These are phyloP conservation scores for Wiebesia pumilae DNA, from an alignment of 1,140 invertebrate species.

Conservation along the genomic window DNA sequence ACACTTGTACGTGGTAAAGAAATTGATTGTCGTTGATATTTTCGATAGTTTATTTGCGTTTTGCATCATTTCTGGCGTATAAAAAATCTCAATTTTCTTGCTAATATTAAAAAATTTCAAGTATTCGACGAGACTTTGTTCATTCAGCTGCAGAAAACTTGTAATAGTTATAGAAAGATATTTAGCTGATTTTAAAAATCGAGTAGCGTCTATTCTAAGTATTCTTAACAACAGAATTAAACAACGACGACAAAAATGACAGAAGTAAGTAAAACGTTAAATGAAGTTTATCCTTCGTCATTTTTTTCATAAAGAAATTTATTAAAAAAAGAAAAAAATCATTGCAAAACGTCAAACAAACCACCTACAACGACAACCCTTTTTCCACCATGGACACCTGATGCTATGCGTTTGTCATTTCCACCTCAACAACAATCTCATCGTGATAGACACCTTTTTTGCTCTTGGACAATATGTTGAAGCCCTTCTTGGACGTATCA, in stretches of 20 bases:
- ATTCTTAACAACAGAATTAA: too few relatives aligned
- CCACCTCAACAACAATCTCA: slow-evolving; percentile 4
- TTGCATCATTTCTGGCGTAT: background rate
- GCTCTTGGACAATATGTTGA: slow-evolving; percentile 71
- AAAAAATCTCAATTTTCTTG: background rate
- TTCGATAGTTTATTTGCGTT: background rate
- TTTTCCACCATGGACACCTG: slow-evolving; percentile 16
- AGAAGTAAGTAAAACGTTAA: too few relatives aligned
- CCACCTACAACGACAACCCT: background rate
- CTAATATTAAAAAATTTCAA: background rate
- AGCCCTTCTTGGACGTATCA: slow-evolving; percentile 71
- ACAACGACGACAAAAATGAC: too few relatives aligned
- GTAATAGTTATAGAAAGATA: background rate
- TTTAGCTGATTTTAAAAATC: too few relatives aligned
- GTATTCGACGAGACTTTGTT: background rate
- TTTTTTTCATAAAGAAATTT: background rate
- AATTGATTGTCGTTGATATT: background rate
- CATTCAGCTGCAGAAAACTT: too few relatives aligned
- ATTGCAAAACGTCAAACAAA: background rate
- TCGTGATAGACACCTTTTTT: slow-evolving; percentile 71
- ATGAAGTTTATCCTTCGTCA: too few relatives aligned
- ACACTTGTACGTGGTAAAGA: slow-evolving; percentile 15
- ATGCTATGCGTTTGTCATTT: background rate
- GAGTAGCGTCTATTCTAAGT: too few relatives aligned
- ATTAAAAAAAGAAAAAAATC: background rate